phyloP scores from a whole-genome alignment of 1,140 invertebrate species.

The Leptoteleia sp. region DNA sequence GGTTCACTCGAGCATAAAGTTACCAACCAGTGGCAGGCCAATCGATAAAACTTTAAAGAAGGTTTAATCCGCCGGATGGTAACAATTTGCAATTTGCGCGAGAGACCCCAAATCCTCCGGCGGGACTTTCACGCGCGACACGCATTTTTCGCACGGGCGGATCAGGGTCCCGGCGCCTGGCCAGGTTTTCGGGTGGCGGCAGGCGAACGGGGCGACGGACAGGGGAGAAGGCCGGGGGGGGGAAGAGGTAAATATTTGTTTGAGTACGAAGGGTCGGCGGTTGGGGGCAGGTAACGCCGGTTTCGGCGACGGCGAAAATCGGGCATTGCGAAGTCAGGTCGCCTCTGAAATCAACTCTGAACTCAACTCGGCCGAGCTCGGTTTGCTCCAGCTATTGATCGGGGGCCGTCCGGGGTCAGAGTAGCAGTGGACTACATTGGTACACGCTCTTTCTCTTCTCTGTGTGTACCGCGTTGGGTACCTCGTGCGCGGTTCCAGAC shows the following conservation, averaged over 20 bases:
- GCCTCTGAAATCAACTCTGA: constrained; percentile 56
- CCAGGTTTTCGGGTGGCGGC: too few species aligned
- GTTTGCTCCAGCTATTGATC: constrained; percentile 80
- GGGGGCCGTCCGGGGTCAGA: constrained; percentile 80
- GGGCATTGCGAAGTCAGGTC: constrained; percentile 69
- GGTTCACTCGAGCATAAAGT: background rate
- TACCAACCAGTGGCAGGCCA: background rate
- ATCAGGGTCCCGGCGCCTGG: too few species aligned
- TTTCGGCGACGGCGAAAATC: constrained; percentile 38
- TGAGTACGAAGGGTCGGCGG: too few species aligned
- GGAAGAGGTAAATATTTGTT: too few species aligned
- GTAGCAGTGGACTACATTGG: constrained; percentile 78
- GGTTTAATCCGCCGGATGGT: background rate
- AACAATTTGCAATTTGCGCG: too few species aligned
- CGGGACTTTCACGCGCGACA: background rate
- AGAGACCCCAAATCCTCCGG: too few species aligned
- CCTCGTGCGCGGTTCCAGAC: constrained; percentile 48
- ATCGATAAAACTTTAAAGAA: constrained; percentile 17
- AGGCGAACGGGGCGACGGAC: constrained; percentile 49
- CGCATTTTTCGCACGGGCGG: too few species aligned
- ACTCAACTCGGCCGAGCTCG: constrained; percentile 74
- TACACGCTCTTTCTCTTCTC: constrained; percentile 62
- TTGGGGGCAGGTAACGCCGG: too few species aligned
- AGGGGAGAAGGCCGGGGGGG: too few species aligned
- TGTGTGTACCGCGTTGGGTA: constrained; percentile 40